These are phyloP conservation scores for Ectropis grisescens DNA, from an alignment of 1,140 invertebrate species.

Conservation along the genomic window DNA sequence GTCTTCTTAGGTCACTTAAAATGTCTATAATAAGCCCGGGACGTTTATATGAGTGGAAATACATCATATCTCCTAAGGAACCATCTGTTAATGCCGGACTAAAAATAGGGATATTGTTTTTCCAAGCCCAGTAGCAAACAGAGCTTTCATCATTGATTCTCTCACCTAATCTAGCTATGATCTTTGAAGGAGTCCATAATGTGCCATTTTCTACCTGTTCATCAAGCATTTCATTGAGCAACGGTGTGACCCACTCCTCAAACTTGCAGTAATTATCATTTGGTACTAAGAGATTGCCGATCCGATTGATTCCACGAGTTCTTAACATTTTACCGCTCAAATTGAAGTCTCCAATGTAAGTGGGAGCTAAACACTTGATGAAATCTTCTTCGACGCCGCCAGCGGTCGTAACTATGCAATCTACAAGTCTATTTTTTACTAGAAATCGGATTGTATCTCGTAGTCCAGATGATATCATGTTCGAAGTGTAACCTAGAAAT, in stretches of 20 bases:
- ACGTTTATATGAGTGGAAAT: constrained; percentile 95
- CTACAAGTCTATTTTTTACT: constrained; percentile 88
- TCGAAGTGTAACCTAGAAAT: constrained; percentile 98
- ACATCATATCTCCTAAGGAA: constrained; percentile 99
- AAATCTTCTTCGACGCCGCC: constrained; percentile 99
- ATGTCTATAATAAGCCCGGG: constrained; percentile 96
- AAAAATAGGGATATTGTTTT: constrained; percentile 98
- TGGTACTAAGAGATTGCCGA: constrained; percentile 97
- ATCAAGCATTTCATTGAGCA: constrained; percentile 90
- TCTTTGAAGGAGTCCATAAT: constrained; percentile 91
- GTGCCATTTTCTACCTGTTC: constrained; percentile 86
- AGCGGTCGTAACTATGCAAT: constrained; percentile 97
- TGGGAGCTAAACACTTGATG: constrained; percentile 97
- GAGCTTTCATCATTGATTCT: constrained; percentile 93
- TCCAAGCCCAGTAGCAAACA: constrained; percentile 98
- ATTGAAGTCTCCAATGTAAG: constrained; percentile 92
- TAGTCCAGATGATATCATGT: constrained; percentile 95
- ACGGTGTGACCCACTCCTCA: constrained; percentile 98
- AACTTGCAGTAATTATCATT: constrained; percentile 99
- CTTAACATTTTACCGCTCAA: constrained; percentile 84
- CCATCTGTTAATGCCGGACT: constrained; percentile 99
- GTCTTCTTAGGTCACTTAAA: constrained; percentile 88
- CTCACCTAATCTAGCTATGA: constrained; percentile 81
- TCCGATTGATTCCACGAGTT: constrained; percentile 94
- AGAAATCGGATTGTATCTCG: constrained; percentile 93